A percentile compares a stretch with the other conserved stretches of the same genome.
These are phyloP conservation scores for Istiophorus platypterus DNA, from an alignment of 2,113 vertebrate species.

Conservation along the genomic window DNA sequence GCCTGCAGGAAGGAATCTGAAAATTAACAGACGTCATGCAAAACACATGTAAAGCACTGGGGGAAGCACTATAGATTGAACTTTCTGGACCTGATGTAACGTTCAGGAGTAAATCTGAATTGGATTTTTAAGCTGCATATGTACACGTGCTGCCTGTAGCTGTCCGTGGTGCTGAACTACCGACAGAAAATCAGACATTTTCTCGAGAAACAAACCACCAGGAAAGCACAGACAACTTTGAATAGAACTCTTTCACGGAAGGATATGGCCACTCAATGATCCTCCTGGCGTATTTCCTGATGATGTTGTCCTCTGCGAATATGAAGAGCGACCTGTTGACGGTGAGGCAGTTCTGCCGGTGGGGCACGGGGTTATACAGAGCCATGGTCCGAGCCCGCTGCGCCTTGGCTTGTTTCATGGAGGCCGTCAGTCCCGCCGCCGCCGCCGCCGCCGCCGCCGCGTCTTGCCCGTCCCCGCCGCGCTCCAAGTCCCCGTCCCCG, in stretches of 20 bases:
- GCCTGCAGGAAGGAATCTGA: neutral
- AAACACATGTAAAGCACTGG: neutral
- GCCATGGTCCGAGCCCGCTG: conserved; percentile 98
- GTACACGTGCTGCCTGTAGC: conserved; percentile 17
- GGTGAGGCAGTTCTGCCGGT: conserved; percentile 97
- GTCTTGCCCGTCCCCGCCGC: conserved; percentile 87
- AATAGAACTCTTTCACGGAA: conserved; percentile 73
- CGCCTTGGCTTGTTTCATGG: conserved; percentile 95
- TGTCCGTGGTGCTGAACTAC: conserved; percentile 74
- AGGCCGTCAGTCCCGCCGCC: conserved; percentile 85
- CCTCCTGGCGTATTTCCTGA: conserved; percentile 95
- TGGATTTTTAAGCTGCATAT: conserved; percentile 7
- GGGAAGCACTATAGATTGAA: neutral
- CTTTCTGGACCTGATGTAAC: neutral
- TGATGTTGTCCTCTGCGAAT: conserved; percentile 96
- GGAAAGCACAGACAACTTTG: neutral
- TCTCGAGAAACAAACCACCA: neutral
- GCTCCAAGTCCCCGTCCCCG: conserved; percentile 90
- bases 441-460: conserved; percentile 84
- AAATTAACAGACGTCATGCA: neutral
- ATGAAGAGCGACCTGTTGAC: conserved; percentile 99
- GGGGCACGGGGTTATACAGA: conserved; percentile 96
- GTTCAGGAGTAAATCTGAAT: neutral
- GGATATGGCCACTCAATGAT: conserved; percentile 99
- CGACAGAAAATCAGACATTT: neutral